A percentile compares a stretch with the other conserved stretches of the same genome.
Conservation (phyloP, 2,113 vertebrate genomes). For the Pitta sordida region DNA sequence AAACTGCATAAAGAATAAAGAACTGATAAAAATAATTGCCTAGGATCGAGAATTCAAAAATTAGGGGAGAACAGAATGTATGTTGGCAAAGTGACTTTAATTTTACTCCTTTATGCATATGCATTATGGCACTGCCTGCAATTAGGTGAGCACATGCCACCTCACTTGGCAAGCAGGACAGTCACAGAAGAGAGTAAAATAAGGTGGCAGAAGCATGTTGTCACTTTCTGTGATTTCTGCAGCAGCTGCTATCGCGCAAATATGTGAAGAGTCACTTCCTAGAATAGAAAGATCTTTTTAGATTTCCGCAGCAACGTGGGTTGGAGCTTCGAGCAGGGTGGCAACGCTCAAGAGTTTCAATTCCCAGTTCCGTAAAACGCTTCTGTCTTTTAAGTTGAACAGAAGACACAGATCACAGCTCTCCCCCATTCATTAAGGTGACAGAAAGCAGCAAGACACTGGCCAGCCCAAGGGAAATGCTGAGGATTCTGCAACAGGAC, state of each 20-base stretch:
- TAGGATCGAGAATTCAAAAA: background rate
- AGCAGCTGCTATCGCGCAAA: constrained; percentile 2
- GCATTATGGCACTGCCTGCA: background rate
- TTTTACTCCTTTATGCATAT: constrained; percentile 19
- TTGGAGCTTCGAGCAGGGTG: background rate
- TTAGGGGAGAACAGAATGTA: background rate
- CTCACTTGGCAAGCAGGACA: background rate
- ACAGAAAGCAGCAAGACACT: background rate
- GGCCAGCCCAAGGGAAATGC: background rate
- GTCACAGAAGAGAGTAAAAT: background rate
- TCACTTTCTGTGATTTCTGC: background rate
- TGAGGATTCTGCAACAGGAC: background rate
- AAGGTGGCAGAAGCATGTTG: background rate
- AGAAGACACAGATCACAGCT: background rate
- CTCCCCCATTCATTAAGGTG: background rate
- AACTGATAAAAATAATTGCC: background rate
- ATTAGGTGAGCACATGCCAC: background rate
- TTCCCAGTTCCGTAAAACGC: background rate
- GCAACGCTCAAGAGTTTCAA: background rate
- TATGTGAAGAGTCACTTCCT: background rate
- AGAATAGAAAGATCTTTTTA: background rate
- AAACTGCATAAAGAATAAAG: background rate
- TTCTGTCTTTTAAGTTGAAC: background rate
- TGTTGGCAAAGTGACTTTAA: constrained; percentile 42
- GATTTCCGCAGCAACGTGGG: background rate